phyloP scores from a whole-genome alignment of 2,113 vertebrate genomes.

The Corythornis cristatus region DNA sequence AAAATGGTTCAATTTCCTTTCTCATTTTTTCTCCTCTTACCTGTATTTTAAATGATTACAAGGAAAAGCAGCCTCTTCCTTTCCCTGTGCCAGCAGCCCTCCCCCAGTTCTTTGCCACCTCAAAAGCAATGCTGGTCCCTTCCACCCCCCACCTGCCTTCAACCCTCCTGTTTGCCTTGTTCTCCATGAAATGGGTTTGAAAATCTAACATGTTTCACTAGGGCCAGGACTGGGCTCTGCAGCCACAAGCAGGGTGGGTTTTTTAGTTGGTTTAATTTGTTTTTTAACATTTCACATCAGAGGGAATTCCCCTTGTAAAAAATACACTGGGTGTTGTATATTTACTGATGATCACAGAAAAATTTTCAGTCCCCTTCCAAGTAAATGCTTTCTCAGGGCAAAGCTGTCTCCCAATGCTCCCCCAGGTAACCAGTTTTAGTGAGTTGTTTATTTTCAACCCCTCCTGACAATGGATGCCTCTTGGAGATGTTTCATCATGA shows the following conservation, averaged over 20 bases:
- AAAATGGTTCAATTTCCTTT: neutral
- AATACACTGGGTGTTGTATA: neutral
- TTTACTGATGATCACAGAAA: neutral
- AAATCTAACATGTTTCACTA: neutral
- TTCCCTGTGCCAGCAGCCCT: neutral
- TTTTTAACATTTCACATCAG: accelerated
- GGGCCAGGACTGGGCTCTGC: neutral
- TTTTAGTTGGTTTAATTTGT: neutral
- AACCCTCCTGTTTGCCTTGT: neutral
- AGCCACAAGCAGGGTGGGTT: neutral
- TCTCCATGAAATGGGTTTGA: neutral
- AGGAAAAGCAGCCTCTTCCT: neutral
- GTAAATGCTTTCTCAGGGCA: neutral
- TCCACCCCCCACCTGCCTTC: neutral
- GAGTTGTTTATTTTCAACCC: neutral
- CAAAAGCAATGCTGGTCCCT: neutral
- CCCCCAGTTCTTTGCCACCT: neutral
- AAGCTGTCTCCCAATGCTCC: neutral
- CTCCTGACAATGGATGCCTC: neutral
- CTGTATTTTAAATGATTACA: neutral
- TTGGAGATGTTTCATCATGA: accelerated
- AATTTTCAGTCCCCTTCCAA: neutral
- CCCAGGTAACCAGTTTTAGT: neutral
- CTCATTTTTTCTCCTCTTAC: neutral
- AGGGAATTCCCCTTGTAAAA: neutral